These are phyloP conservation scores for Dipodomys ordii DNA, from an alignment of 2,113 vertebrate genomes.

Conservation along the genomic window DNA sequence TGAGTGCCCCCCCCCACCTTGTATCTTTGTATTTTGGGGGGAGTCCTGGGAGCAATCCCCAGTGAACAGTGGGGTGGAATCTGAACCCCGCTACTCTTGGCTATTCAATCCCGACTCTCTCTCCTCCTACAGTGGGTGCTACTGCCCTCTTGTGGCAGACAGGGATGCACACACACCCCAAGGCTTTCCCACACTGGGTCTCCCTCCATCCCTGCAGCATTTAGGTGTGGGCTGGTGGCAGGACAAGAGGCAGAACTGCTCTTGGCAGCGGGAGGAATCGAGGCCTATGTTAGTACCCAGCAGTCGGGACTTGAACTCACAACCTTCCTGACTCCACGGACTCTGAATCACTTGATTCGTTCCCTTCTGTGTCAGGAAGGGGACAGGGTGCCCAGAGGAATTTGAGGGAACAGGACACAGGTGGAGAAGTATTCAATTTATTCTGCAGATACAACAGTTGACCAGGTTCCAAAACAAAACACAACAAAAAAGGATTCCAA, in stretches of 20 bases:
- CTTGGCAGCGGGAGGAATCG: neutral
- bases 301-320: neutral
- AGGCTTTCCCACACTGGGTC: neutral
- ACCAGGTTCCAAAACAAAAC: too few relatives aligned
- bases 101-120: neutral
- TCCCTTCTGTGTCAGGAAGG: neutral
- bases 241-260: neutral
- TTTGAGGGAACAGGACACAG: neutral
- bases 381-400: neutral
- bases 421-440: neutral
- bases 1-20: neutral
- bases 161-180: neutral
- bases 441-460: neutral
- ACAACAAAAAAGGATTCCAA: neutral
- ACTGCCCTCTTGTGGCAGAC: slow-evolving; percentile 71
- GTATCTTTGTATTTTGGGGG: neutral
- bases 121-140: neutral
- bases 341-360: neutral
- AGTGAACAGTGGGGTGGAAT: neutral
- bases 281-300: neutral
- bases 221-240: too few relatives aligned
- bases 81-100: neutral
- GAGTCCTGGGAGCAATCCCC: neutral
- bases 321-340: neutral
- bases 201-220: slow-evolving; percentile 17